Conservation (phyloP, 2,888 invertebrate species). For the Lasioglossum leucozonium region DNA sequence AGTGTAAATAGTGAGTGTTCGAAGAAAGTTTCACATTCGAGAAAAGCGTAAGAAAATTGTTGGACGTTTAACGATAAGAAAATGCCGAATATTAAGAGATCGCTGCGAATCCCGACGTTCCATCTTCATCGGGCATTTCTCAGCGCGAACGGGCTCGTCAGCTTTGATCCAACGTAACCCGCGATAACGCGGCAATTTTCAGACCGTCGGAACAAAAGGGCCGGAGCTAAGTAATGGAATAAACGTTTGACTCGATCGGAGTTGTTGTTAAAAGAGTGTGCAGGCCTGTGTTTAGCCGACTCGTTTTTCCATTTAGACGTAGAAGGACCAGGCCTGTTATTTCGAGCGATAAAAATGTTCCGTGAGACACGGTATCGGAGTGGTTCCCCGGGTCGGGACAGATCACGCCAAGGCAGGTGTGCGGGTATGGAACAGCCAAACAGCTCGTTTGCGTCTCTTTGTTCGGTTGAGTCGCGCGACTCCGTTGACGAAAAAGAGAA, state of each 20-base stretch:
- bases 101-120: neutral
- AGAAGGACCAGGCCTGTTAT: neutral
- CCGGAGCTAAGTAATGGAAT: neutral
- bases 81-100: neutral
- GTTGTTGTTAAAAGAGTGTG: neutral
- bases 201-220: neutral
- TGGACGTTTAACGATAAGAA: no score
- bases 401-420: neutral
- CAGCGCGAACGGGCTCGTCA: neutral
- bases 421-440: neutral
- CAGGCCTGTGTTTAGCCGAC: neutral
- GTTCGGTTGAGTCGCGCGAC: neutral
- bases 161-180: neutral
- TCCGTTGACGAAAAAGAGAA: neutral
- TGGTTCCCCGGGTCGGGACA: neutral
- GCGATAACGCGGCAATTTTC: neutral
- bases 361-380: slow-evolving; percentile 3
- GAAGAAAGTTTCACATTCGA: no score
- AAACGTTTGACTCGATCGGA: neutral
- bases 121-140: neutral
- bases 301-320: neutral
- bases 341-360: neutral
- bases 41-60: no score
- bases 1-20: no score
- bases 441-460: neutral